Evolutionary conservation across 2,797 vertebrate species (phyloP), one percentile per base, ranked within the genome.

Genomic region (Danio jaintianensis): DNA sequence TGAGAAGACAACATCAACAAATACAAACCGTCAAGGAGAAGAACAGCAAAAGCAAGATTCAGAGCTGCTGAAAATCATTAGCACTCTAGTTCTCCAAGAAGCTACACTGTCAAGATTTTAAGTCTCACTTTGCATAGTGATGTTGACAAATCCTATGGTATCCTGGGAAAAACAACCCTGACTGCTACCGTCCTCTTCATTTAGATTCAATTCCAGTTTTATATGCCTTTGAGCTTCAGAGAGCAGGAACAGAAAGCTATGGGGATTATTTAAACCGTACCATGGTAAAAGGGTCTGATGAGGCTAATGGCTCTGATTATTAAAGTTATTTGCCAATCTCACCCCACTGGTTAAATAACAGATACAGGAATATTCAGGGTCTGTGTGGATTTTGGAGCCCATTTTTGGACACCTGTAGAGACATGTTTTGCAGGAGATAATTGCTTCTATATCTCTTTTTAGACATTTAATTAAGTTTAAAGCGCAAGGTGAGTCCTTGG

Each of bases 31-130:
- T 53, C 5, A 22, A 78, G 75, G 48, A 73, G 20, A 64, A 45
- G 52, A 47, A 38, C 45, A 43, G 75, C 63, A 43, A 69, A 45
- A 18, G 22, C 22, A 58, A 62, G 29, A 53, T 48, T 40, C 58
- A 50, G 58, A 61, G 50, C 58, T 70, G 42, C 45, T 67, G 20
- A 75, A 78, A 77, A 85, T 85, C 79, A 85, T 85, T 85, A 83
- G 71, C 75, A 66, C 73, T 76, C 68, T 77, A 42, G 48, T 74
- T 64, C 64, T 53, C 55, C 4, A 63, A 63, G 66, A 79, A 81
- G 63, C 66, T 50, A 82, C 75, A 72, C 66, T 75, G 74, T 82
- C 71, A 76, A 66, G 59, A 75, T 82, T 79, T 79, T 73, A 78
- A 81, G 69, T 70, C 75, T 74, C 72, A 36, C 66, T 83, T 78